Evolutionary conservation across 37 sponge, comb jelly and placozoan species (phyloP), one percentile per base, ranked within the genome.

Genomic region (Ephydatia muelleri): DNA sequence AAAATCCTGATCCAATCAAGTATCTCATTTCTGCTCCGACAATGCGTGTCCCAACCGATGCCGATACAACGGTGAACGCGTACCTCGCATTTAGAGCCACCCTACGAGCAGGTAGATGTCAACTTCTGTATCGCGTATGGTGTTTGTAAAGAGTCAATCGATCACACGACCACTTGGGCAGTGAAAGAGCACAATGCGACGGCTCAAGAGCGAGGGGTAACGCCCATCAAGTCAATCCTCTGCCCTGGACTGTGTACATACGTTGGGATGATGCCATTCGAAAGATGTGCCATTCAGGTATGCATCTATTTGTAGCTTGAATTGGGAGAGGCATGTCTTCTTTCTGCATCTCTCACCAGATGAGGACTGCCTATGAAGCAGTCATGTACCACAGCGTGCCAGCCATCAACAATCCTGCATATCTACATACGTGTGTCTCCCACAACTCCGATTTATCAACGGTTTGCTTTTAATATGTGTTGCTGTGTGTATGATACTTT

Each of bases 241-340:
- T 94, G 94, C 65, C 94, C 94, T 19, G 94, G 94, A 14, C 83
- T 94, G 69, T 91, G 94, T 4, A 94, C 94, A 26, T 91, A 91
- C 28, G 94, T 94, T 2, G 94, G 94, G 0, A 80, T 82, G 65
- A 94, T 94, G 94, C 91, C 94, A 2, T 87, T 67, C 49, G 26
- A 74, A 40, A 90, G 83, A 49, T 84, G 83, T 87, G 94, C 94
- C 29, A 38, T 73, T 67, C 94, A 94, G 72, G 87, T 91, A 49
- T 26, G 49, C 23, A 34, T 31, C 36, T 22, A 65, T 67, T 34
- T 49, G 34, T 25, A 39, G 12, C 27, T 31, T 71, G 16, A 36
- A 29, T 26, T 76, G 1, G 32, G 33, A 35, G 29, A 31, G 75
- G n/a, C 12, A 23, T 2, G 3, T 31, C 33, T 39, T 27, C 35